Base-by-base conservation (phyloP, 2,888 invertebrate genomes). In the Pyrrhia umbra region DNA sequence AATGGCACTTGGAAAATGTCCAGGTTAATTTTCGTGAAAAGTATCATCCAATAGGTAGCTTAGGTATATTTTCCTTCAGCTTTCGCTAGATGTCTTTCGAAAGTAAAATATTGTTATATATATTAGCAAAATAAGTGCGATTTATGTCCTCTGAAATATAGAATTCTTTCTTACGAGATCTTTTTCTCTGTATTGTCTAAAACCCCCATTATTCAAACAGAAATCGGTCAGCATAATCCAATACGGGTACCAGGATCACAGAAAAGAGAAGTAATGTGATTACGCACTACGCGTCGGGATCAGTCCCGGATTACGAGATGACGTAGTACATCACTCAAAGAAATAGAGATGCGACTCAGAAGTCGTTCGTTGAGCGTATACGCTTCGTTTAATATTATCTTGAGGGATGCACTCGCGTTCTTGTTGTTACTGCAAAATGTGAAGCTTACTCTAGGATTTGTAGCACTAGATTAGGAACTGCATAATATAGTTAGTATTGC, bases 251-350 rank as follows among this genome's bases (percentile, higher is more conserved):
- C 78, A 77, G 78, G 72, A 59, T 51, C 59, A 66, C 74, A 72
- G 50, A 56, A 77, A 56, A 56, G 39, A 63, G 9, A 63, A 47
- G 49, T 70, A 46, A 54, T 42, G 49, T 54, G 49, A 62, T 62
- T 50, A 62, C 76, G 52, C 56, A 52, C 52, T 42, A 59, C 57
- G 43, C 34, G 49, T 50, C 30, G 59, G 68, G 74, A 77, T 68
- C 51, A 62, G 68, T 49, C 78, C 74, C 39, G 61, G 68, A 77
- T 78, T 75, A 75, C 68, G 51, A 60, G 62, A 68, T 68, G 75
- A 65, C 69, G 39, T 56, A 39, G 15, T 46, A 75, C 61, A 68
- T 75, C 68, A 64, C 75, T 78, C 75, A 75, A 52, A 42, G 42
- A 43, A 67, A 8, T 72, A 73, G 63, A 74, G 55, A 60, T 58